Percentiles rank a stretch among this genome's conserved stretches.
phyloP scores from a whole-genome alignment of 2,113 vertebrate genomes.

The Callaeas wilsoni region DNA sequence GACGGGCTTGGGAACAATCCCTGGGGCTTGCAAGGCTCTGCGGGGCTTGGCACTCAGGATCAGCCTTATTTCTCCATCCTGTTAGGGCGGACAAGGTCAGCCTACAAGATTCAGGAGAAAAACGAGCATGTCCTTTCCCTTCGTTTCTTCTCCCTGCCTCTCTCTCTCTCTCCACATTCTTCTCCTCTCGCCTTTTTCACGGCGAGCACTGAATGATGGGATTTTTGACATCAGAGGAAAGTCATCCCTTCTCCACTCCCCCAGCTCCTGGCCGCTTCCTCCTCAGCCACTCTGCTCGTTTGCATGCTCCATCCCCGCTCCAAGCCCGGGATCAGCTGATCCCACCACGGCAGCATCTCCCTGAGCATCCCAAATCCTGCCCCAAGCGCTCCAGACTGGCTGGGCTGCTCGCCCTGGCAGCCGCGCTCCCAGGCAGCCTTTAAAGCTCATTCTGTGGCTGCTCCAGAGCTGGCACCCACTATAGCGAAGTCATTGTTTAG shows the following conservation, averaged over 20 bases:
- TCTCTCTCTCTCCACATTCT: constrained; percentile 49
- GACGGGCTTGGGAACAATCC: constrained; percentile 20
- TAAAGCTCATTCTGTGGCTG: neutral
- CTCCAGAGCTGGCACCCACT: constrained; percentile 22
- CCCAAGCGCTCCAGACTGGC: neutral
- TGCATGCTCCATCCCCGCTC: neutral
- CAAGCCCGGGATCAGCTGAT: neutral
- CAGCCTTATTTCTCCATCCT: constrained; percentile 18
- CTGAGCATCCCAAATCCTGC: neutral
- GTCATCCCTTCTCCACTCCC: constrained; percentile 47
- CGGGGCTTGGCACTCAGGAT: constrained; percentile 1
- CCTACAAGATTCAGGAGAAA: neutral
- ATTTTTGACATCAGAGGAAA: constrained; percentile 61
- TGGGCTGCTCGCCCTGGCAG: neutral
- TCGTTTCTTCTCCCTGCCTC: neutral
- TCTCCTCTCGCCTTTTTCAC: constrained; percentile 50
- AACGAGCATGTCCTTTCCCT: neutral
- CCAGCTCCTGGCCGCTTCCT: constrained; percentile 37
- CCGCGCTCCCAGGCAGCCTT: neutral
- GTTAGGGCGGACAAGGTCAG: neutral
- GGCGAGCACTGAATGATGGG: constrained; percentile 57
- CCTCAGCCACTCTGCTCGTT: neutral
- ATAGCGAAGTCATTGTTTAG: constrained; percentile 40
- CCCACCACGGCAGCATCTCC: neutral
- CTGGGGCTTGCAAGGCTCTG: constrained; percentile 24